Percentiles rank a stretch among this genome's conserved stretches.
phyloP scores from a whole-genome alignment of 2,113 vertebrate species.

The Mustelus asterias region DNA sequence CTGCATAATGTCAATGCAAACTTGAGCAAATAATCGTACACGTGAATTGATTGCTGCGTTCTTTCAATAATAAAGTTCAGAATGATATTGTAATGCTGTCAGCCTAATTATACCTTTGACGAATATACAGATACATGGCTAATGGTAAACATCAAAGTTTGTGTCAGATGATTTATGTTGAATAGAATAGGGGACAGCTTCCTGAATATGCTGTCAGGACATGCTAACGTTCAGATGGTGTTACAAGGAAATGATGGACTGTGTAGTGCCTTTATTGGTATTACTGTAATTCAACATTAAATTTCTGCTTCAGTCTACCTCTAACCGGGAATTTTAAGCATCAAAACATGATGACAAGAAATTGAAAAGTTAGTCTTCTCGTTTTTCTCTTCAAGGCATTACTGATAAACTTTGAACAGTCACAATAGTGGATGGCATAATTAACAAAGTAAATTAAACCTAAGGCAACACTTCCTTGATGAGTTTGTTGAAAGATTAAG shows the following conservation, averaged over 20 bases:
- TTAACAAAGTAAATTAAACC: neutral
- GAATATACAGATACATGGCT: neutral
- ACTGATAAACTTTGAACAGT: neutral
- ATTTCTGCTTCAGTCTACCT: neutral
- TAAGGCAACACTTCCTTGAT: neutral
- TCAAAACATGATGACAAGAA: neutral
- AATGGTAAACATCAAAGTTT: neutral
- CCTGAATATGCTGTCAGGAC: neutral
- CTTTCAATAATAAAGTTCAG: neutral
- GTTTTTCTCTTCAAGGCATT: neutral
- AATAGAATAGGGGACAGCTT: neutral
- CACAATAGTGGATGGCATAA: neutral
- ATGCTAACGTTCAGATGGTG: neutral
- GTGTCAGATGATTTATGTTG: neutral
- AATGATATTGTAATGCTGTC: neutral
- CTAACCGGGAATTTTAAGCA: neutral
- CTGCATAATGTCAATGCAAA: neutral
- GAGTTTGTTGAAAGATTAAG: neutral
- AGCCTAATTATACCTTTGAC: neutral
- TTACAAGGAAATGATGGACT: neutral
- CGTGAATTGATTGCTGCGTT: neutral
- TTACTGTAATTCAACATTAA: neutral
- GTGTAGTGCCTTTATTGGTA: neutral
- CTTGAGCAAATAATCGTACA: neutral
- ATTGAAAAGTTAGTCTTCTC: neutral